Evolutionary conservation across 2,797 vertebrate species (phyloP).

Genomic region (Cyclopterus lumpus): DNA sequence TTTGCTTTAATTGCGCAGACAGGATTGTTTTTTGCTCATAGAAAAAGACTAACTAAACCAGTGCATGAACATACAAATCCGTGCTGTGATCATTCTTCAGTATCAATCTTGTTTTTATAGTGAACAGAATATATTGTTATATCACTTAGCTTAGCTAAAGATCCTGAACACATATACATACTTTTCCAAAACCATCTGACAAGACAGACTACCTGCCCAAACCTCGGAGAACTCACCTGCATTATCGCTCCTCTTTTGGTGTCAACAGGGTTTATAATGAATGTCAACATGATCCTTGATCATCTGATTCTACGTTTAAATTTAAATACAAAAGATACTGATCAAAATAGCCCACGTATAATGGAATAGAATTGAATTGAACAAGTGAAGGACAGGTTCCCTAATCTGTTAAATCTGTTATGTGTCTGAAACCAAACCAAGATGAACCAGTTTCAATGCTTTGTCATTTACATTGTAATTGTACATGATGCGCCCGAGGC

Average conservation of each 20-base stretch:
- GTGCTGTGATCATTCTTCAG: background rate
- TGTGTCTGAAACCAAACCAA: background rate
- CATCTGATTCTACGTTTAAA: background rate
- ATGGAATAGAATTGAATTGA: rapidly evolving
- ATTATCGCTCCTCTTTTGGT: background rate
- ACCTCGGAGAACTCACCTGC: background rate
- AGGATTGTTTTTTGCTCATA: background rate
- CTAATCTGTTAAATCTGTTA: background rate
- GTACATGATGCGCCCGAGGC: background rate
- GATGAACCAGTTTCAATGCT: background rate
- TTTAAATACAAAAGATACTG: background rate
- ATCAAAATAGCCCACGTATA: background rate
- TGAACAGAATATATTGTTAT: background rate
- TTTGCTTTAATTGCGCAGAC: background rate
- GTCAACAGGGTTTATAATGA: background rate
- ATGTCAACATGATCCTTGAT: background rate
- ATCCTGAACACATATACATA: background rate
- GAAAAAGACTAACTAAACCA: background rate
- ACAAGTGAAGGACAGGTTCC: background rate
- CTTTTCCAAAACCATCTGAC: background rate
- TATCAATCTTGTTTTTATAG: background rate
- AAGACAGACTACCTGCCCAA: background rate
- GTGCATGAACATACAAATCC: background rate
- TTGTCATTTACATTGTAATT: background rate
- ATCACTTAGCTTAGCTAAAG: too few relatives aligned